A percentile compares a stretch with the other conserved stretches of the same genome.
Evolutionary conservation across 2,888 invertebrate genomes (phyloP).

Genomic region (Drosophila kanekoi): DNA sequence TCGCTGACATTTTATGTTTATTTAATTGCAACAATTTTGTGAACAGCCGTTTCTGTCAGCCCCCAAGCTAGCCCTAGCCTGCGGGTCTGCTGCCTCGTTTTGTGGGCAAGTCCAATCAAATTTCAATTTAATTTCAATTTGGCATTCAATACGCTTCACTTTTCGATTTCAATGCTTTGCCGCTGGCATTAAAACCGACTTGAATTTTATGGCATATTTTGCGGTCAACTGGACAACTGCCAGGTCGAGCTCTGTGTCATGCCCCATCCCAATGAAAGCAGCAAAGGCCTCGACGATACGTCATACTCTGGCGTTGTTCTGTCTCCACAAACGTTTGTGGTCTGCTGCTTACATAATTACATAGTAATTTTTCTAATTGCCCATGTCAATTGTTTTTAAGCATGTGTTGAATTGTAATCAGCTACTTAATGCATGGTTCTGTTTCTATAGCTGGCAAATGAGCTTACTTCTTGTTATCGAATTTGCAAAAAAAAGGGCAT

Average conservation of each 20-base stretch:
- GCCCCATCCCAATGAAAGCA: not conserved
- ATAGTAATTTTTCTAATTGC: constrained; percentile 26
- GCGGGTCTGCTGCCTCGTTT: constrained; percentile 28
- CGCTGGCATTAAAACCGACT: constrained; percentile 42
- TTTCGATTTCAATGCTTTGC: constrained; percentile 63
- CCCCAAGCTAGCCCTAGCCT: constrained; percentile 19
- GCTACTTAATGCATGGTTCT: constrained; percentile 24
- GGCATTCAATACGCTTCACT: constrained; percentile 67
- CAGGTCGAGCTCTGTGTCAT: not conserved
- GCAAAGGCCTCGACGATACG: constrained; percentile 10
- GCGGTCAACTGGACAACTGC: constrained; percentile 66
- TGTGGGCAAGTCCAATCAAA: constrained; percentile 53
- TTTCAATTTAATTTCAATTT: constrained; percentile 71
- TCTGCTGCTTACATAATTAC: constrained; percentile 38
- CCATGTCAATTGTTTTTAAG: constrained; percentile 44
- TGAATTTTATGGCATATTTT: constrained; percentile 66
- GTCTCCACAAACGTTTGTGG: constrained; percentile 38
- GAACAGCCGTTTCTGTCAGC: not conserved
- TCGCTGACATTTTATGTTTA: constrained; percentile 76
- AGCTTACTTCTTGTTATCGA: constrained; percentile 19
- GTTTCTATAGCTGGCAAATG: constrained; percentile 13
- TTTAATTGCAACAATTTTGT: constrained; percentile 66
- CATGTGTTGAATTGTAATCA: constrained; percentile 33
- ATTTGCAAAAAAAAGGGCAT: not conserved
- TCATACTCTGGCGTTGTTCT: not conserved